A percentile compares a stretch with the other conserved stretches of the same genome.
These are phyloP conservation scores for Bombus affinis DNA, from an alignment of 1,140 invertebrate genomes.

Conservation along the genomic window DNA sequence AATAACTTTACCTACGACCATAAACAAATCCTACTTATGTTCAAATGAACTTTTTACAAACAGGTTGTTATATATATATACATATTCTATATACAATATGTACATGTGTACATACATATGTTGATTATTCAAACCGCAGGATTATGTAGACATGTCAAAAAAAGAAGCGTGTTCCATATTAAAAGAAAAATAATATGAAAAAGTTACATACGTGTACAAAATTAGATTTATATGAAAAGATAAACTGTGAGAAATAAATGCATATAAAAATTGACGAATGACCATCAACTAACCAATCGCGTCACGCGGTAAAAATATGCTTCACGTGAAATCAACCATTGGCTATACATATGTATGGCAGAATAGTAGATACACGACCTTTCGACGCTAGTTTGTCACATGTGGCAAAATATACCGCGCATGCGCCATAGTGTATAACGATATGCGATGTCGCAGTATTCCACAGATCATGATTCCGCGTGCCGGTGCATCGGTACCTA, in stretches of 20 bases:
- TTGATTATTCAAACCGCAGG: not conserved
- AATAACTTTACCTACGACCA: not conserved
- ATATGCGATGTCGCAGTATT: constrained; percentile 53
- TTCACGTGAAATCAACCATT: constrained; percentile 48
- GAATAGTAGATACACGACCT: constrained; percentile 57
- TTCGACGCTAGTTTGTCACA: constrained; percentile 66
- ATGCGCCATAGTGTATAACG: constrained; percentile 50
- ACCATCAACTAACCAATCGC: constrained; percentile 50
- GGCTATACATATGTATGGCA: constrained; percentile 55
- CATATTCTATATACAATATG: not conserved
- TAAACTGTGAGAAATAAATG: constrained; percentile 6
- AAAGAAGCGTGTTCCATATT: not conserved
- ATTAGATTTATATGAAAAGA: constrained; percentile 35
- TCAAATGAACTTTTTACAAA: not conserved
- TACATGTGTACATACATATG: not conserved
- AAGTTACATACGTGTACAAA: not conserved
- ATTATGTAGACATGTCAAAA: not conserved
- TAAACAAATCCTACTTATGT: not conserved
- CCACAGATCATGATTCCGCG: constrained; percentile 57
- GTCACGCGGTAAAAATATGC: constrained; percentile 57
- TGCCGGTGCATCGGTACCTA: constrained; percentile 54
- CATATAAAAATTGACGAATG: constrained; percentile 51
- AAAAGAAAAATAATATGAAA: not conserved
- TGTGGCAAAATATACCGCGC: constrained; percentile 62
- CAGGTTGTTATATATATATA: not conserved